phyloP scores from a whole-genome alignment of 2,888 invertebrate genomes.

The Neocrepidodera transversa region DNA sequence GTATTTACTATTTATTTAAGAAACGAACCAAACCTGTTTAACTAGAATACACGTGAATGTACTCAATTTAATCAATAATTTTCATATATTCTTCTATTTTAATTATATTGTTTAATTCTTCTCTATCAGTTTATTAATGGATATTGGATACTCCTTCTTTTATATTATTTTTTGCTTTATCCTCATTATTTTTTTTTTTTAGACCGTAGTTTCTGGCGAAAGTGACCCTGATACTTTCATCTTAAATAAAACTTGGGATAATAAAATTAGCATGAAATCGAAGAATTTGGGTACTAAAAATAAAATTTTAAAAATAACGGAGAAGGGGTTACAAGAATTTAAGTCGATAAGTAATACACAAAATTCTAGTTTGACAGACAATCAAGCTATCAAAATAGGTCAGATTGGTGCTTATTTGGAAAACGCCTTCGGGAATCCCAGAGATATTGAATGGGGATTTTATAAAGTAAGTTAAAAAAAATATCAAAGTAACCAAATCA shows the following conservation, averaged over 20 bases:
- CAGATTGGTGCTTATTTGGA: slow-evolving; percentile 69
- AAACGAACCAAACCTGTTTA: no score
- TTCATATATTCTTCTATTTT: no score
- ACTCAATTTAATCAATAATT: no score
- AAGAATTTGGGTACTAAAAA: slow-evolving; percentile 65
- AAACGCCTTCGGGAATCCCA: slow-evolving; percentile 69
- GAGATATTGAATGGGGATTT: slow-evolving; percentile 86
- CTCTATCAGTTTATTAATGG: no score
- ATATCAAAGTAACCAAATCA: neutral
- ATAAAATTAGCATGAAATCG: slow-evolving; percentile 56
- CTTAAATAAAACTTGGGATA: slow-evolving; percentile 63
- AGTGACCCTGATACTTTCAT: slow-evolving; percentile 79
- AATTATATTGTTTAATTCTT: no score
- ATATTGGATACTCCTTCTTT: no score
- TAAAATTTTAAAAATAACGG: slow-evolving; percentile 61
- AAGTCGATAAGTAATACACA: slow-evolving; percentile 17
- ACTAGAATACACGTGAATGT: no score
- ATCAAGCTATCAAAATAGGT: slow-evolving; percentile 65
- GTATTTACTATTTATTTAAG: no score
- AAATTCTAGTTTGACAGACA: slow-evolving; percentile 67
- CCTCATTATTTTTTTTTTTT: no score
- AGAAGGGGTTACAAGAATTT: slow-evolving; percentile 50
- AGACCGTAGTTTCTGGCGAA: slow-evolving; percentile 81
- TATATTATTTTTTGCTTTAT: no score
- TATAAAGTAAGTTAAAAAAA: slow-evolving; percentile 59